These are phyloP conservation scores for Tachystola acroxantha DNA, from an alignment of 2,888 invertebrate species.

Conservation along the genomic window DNA sequence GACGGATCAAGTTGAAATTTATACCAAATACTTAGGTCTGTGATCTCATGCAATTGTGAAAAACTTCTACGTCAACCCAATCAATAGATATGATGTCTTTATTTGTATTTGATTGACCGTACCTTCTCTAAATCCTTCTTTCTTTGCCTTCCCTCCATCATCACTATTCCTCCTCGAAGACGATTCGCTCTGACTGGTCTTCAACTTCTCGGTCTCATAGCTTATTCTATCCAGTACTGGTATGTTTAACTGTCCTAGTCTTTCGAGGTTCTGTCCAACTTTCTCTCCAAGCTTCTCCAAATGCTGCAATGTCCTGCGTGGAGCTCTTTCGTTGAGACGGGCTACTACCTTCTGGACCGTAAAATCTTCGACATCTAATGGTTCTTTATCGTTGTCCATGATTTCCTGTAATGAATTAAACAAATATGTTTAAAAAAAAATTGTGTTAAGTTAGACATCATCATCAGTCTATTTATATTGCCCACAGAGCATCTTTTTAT, in stretches of 20 bases:
- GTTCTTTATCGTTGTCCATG: slow-evolving; percentile 47
- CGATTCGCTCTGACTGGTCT: slow-evolving; percentile 47
- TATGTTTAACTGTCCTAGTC: slow-evolving; percentile 9
- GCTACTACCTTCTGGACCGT: slow-evolving; percentile 33
- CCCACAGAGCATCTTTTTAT: too few relatives aligned
- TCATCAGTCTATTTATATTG: too few relatives aligned
- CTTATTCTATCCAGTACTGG: slow-evolving; percentile 44
- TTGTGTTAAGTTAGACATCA: not conserved
- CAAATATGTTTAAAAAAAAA: not conserved
- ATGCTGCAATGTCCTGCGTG: slow-evolving; percentile 26
- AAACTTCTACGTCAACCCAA: too few relatives aligned
- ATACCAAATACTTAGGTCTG: too few relatives aligned
- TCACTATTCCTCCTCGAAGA: slow-evolving; percentile 67
- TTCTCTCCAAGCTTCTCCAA: slow-evolving; percentile 19
- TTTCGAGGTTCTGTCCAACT: slow-evolving; percentile 13
- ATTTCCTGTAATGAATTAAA: slow-evolving; percentile 16
- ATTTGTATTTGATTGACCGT: too few relatives aligned
- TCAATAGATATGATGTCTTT: too few relatives aligned
- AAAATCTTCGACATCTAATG: slow-evolving; percentile 33
- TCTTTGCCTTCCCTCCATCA: slow-evolving; percentile 44
- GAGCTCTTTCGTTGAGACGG: slow-evolving; percentile 31
- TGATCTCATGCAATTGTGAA: too few relatives aligned
- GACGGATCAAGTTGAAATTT: too few relatives aligned
- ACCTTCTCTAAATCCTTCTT: slow-evolving; percentile 49
- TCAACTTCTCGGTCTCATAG: slow-evolving; percentile 55